Base-by-base conservation (phyloP, 2,113 vertebrate genomes). In the Semnornis frantzii region DNA sequence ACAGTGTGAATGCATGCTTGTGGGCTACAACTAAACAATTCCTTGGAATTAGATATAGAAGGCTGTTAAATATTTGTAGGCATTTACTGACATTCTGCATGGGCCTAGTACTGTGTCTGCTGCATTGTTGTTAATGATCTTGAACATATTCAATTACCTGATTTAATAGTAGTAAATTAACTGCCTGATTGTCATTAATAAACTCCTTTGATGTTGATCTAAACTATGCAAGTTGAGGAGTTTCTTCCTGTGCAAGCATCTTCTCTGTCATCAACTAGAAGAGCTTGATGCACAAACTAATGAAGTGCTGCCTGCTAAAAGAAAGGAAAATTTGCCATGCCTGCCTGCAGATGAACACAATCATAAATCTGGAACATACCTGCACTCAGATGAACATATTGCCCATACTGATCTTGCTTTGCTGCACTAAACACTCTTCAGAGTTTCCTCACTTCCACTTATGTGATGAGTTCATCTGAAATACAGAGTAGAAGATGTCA, bases 51-150 rank as follows among this genome's bases (percentile, higher is more conserved):
- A 31, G 31, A 55, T 30, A n/a, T 2, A 79, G 21, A 78, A 71
- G 19, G 9, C 24, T 68, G 5, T 46, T 42, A 85, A 85, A 65
- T 57, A 80, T 48, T 55, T 55, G 27, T 18, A 58, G 27, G n/a
- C 16, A 75, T 34, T 84, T 55, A 39, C 12, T 81, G 84, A 59
- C 5, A 8, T 66, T 75, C 58, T 55, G 0, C 23, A 75, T 54
- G 42, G 5, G 7, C 10, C 3, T 57, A 17, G 10, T 37, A 23
- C 20, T 0, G 0, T 30, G 39, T 55, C 25, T 75, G 6, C n/a
- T 78, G 12, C 0, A 0, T 1, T 75, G 31, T 17, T 72, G 28
- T 28, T 62, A 75, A 3, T 52, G 1, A 64, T 68, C 28, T 46
- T 60, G 21, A 68, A 82, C 15, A 39, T 10, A 19, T 57, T 87